A percentile compares a stretch with the other conserved stretches of the same genome.
phyloP scores from a whole-genome alignment of 2,797 vertebrate species.

The Helostoma temminkii region DNA sequence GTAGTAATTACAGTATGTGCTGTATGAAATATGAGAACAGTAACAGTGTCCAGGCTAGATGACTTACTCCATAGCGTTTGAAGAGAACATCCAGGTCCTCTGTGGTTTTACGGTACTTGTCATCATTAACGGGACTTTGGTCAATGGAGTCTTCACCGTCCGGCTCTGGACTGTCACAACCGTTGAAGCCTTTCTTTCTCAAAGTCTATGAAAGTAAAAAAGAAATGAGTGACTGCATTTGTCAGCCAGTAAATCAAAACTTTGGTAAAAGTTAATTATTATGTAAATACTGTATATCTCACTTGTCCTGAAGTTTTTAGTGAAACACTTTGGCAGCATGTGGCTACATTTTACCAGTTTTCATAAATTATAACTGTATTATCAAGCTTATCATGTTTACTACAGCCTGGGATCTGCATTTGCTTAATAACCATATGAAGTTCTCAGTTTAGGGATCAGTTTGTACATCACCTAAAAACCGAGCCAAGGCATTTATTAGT shows the following conservation, averaged over 20 bases:
- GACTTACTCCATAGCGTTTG: conserved; percentile 96
- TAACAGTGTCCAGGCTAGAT: not conserved
- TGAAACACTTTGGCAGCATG: not conserved
- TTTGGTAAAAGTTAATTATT: not conserved
- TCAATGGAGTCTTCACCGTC: conserved; percentile 98
- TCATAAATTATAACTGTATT: not conserved
- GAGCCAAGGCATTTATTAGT: too few species aligned
- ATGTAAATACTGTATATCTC: not conserved
- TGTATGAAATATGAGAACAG: not conserved
- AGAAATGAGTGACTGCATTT: not conserved
- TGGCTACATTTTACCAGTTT: not conserved
- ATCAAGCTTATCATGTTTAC: not conserved
- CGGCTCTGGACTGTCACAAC: conserved; percentile 98
- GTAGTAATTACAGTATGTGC: not conserved
- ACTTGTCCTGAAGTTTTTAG: not conserved
- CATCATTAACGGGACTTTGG: conserved; percentile 97
- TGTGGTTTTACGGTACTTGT: conserved; percentile 94
- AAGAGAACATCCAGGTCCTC: conserved; percentile 98
- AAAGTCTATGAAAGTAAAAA: conserved; percentile 87
- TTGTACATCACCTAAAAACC: too few species aligned
- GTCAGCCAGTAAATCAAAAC: not conserved
- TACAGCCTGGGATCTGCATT: not conserved
- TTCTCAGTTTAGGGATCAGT: too few species aligned
- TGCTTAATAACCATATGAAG: not conserved
- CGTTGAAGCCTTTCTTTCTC: conserved; percentile 99